These are phyloP conservation scores for Phrynosoma blainvillii DNA, from an alignment of 2,113 vertebrate species.

Conservation along the genomic window DNA sequence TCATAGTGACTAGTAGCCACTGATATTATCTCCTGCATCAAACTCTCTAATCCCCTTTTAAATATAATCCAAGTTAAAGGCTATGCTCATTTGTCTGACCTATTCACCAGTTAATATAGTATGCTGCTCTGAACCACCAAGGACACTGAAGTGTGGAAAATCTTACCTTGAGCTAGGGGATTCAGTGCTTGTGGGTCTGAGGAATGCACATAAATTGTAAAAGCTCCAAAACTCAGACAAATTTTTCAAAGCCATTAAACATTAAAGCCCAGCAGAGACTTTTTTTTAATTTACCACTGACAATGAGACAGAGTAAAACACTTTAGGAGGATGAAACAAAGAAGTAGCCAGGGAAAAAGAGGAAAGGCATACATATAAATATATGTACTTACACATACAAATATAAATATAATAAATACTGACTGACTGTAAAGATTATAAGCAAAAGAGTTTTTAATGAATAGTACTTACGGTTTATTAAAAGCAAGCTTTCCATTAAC, in stretches of 20 bases:
- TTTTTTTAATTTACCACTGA: slow-evolving; percentile 8
- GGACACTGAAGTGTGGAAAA: background rate
- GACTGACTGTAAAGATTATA: slow-evolving; percentile 47
- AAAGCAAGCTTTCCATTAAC: background rate
- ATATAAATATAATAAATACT: slow-evolving; percentile 32
- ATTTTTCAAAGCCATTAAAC: background rate
- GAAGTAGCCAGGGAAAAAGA: background rate
- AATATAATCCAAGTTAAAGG: background rate
- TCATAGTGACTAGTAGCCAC: background rate
- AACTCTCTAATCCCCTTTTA: background rate
- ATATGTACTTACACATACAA: background rate
- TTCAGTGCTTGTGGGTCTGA: background rate
- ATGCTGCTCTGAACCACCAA: background rate
- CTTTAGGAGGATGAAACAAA: background rate
- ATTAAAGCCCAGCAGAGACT: background rate
- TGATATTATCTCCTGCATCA: background rate
- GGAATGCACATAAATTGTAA: slow-evolving; percentile 5
- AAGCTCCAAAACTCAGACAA: background rate
- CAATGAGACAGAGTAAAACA: slow-evolving; percentile 7
- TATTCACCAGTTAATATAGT: background rate
- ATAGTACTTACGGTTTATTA: background rate
- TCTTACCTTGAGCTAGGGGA: background rate
- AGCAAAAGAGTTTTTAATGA: slow-evolving; percentile 5
- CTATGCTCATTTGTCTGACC: background rate
- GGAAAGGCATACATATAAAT: slow-evolving; percentile 6